Evolutionary conservation across 2,113 vertebrate species (phyloP).

Genomic region (Zapornia atra): DNA sequence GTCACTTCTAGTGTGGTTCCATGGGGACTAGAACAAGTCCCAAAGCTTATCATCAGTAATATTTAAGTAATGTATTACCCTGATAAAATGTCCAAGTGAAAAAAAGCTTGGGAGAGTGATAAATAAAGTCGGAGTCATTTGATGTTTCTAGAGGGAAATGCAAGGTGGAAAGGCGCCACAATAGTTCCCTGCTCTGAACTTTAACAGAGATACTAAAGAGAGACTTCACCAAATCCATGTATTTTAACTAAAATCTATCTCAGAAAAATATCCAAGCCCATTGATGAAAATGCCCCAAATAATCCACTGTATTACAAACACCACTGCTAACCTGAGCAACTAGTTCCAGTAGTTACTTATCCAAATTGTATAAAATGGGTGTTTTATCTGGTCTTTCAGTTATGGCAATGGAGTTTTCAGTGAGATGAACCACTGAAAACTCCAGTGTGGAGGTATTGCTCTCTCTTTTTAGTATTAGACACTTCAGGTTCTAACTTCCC

Average conservation of each 20-base stretch:
- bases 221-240: not conserved
- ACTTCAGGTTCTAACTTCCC: not conserved
- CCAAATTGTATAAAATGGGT: not conserved
- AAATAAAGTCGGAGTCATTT: not conserved
- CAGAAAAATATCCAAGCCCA: not conserved
- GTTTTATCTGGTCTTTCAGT: not conserved
- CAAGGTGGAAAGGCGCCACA: not conserved
- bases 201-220: not conserved
- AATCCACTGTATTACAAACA: not conserved
- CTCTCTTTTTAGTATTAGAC: not conserved
- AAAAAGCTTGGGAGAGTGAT: not conserved
- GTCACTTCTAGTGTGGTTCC: not conserved
- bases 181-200: not conserved
- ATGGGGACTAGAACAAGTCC: not conserved
- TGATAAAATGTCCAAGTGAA: not conserved
- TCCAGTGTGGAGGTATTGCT: not conserved
- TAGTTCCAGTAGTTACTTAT: not conserved
- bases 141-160: not conserved
- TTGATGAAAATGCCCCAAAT: not conserved
- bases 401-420: not conserved
- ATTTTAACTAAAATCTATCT: not conserved
- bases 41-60: not conserved
- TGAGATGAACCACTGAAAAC: not conserved
- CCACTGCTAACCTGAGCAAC: rapidly evolving
- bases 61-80: not conserved